phyloP scores from a whole-genome alignment of 1,140 invertebrate genomes.

The Pseudachorutes palmiensis region DNA sequence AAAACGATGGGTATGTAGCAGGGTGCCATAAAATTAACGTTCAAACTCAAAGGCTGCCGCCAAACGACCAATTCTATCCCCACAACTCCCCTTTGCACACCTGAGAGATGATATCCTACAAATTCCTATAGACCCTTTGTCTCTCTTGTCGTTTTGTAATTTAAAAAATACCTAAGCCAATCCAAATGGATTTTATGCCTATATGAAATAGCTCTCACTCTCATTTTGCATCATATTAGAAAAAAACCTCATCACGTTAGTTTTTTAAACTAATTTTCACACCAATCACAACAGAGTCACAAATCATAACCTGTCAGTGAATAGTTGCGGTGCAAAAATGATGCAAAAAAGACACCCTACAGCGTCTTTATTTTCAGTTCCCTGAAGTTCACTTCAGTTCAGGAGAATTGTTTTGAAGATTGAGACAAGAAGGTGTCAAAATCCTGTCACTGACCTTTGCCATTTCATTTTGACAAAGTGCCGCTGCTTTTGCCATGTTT shows the following conservation, averaged over 20 bases:
- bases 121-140: slow-evolving; percentile 3
- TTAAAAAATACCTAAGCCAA: background rate
- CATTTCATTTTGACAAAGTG: background rate
- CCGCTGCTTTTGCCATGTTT: background rate
- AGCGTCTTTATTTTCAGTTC: too few species aligned
- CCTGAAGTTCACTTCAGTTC: too few species aligned
- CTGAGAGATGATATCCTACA: slow-evolving; percentile 12
- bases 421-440: background rate
- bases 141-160: background rate
- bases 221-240: too few species aligned
- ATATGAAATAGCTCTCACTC: too few species aligned
- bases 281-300: too few species aligned
- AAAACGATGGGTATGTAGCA: background rate
- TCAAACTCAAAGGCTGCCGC: slow-evolving; percentile 33
- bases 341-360: too few species aligned
- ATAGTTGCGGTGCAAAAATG: too few species aligned
- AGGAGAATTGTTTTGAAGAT: background rate
- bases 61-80: too few species aligned
- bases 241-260: too few species aligned
- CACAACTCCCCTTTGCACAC: slow-evolving; percentile 17
- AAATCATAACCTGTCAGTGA: too few species aligned
- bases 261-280: too few species aligned
- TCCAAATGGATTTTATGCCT: too few species aligned
- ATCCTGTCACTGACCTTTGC: background rate
- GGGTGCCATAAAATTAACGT: slow-evolving; percentile 35